Evolutionary conservation across 2,888 invertebrate genomes (phyloP).

Genomic region (Conus canariensis): DNA sequence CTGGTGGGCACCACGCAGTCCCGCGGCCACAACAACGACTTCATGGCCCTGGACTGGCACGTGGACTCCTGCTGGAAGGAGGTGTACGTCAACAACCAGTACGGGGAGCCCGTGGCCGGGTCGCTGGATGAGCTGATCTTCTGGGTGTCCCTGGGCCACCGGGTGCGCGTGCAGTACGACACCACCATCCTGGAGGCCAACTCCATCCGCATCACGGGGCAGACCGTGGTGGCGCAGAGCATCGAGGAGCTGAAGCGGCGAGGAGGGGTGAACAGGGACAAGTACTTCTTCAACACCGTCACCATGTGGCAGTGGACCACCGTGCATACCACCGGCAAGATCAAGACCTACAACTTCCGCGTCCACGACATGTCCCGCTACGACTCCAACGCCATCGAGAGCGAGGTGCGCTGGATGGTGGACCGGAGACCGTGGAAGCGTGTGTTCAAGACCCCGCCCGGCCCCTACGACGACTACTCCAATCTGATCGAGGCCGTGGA

Average conservation of each 20-base stretch:
- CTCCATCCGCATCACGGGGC: constrained; percentile 46
- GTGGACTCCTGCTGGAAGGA: constrained; percentile 52
- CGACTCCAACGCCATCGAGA: not conserved
- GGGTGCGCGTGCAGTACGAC: constrained; percentile 47
- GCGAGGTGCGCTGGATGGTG: constrained; percentile 47
- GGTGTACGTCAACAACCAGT: constrained; percentile 49
- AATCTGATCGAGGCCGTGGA: constrained; percentile 33
- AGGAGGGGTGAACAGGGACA: constrained; percentile 25
- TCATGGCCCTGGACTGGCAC: constrained; percentile 50
- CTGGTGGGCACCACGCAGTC: constrained; percentile 44
- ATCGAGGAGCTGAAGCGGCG: constrained; percentile 55
- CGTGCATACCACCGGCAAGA: constrained; percentile 47
- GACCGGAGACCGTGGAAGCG: constrained; percentile 50
- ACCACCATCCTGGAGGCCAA: constrained; percentile 48
- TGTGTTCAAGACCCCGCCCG: constrained; percentile 32
- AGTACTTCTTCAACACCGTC: constrained; percentile 58
- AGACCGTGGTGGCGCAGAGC: constrained; percentile 52
- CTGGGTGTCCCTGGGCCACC: constrained; percentile 55
- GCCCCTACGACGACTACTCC: not conserved
- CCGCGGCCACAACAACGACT: constrained; percentile 52
- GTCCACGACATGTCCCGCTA: constrained; percentile 50
- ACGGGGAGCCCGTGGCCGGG: constrained; percentile 48
- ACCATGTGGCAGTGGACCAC: constrained; percentile 54
- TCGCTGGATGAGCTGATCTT: constrained; percentile 52
- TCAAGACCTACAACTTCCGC: constrained; percentile 50